phyloP scores from a whole-genome alignment of 2,888 invertebrate species.

The Lydus trimaculatus region DNA sequence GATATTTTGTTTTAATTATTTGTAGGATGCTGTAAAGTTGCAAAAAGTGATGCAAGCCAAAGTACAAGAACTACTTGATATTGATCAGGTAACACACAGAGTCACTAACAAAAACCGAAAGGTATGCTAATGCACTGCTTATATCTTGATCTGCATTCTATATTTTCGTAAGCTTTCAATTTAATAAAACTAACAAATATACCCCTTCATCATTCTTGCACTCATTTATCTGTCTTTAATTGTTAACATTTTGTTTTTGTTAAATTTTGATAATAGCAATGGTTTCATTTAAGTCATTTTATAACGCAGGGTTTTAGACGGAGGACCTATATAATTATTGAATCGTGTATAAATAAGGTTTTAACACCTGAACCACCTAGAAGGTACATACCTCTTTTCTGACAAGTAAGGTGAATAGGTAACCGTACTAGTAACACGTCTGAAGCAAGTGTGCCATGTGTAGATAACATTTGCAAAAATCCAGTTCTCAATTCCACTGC shows the following conservation, averaged over 20 bases:
- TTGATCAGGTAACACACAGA: constrained; percentile 66
- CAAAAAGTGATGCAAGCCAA: constrained; percentile 76
- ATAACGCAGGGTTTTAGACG: too few species aligned
- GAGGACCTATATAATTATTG: too few species aligned
- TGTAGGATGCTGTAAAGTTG: constrained; percentile 74
- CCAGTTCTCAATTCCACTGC: too few species aligned
- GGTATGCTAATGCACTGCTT: constrained; percentile 53
- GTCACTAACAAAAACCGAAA: constrained; percentile 61
- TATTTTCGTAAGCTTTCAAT: constrained; percentile 14
- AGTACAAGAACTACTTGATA: constrained; percentile 73
- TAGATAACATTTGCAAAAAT: too few species aligned
- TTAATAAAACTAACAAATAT: constrained; percentile 13
- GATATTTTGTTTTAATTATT: constrained; percentile 35
- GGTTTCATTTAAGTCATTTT: too few species aligned
- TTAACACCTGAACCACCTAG: too few species aligned
- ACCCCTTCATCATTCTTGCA: background rate
- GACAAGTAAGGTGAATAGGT: too few species aligned
- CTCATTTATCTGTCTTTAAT: constrained; percentile 26
- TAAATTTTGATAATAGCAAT: too few species aligned
- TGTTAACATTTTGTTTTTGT: background rate
- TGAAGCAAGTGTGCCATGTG: too few species aligned
- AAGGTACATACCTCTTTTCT: too few species aligned
- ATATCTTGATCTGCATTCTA: background rate
- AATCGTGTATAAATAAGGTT: too few species aligned
- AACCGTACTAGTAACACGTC: too few species aligned